These are phyloP conservation scores for Dipus sagitta DNA, from an alignment of 2,797 vertebrate genomes.

Conservation along the genomic window DNA sequence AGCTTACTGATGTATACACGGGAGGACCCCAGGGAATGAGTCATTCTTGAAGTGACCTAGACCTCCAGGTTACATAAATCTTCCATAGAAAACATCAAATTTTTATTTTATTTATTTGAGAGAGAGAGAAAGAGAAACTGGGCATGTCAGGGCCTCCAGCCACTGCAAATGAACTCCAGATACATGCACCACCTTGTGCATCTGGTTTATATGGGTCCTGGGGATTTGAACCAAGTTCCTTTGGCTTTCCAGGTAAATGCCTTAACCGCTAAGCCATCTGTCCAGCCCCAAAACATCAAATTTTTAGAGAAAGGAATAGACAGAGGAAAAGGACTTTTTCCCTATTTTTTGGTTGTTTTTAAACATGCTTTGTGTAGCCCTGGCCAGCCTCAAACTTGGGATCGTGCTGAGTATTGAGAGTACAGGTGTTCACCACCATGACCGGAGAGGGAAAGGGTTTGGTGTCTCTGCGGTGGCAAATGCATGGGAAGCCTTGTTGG, in stretches of 20 bases:
- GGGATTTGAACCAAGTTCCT: too few relatives aligned
- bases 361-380: not conserved
- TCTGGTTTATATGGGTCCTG: too few relatives aligned
- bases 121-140: too few relatives aligned
- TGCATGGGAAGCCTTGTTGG: not conserved
- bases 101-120: not conserved
- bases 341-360: not conserved
- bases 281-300: not conserved
- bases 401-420: not conserved
- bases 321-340: not conserved
- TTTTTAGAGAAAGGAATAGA: not conserved
- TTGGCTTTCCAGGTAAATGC: too few relatives aligned
- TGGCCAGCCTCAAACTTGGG: not conserved
- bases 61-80: not conserved
- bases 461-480: not conserved
- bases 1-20: not conserved
- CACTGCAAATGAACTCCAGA: too few relatives aligned
- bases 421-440: too few relatives aligned
- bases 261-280: too few relatives aligned
- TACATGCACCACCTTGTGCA: too few relatives aligned
- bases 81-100: not conserved
- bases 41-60: not conserved
- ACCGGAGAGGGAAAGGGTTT: not conserved
- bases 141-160: too few relatives aligned
- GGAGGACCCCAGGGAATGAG: not conserved